Base-by-base conservation (phyloP, 2,113 vertebrate genomes). In the Bujurquina vittata region DNA sequence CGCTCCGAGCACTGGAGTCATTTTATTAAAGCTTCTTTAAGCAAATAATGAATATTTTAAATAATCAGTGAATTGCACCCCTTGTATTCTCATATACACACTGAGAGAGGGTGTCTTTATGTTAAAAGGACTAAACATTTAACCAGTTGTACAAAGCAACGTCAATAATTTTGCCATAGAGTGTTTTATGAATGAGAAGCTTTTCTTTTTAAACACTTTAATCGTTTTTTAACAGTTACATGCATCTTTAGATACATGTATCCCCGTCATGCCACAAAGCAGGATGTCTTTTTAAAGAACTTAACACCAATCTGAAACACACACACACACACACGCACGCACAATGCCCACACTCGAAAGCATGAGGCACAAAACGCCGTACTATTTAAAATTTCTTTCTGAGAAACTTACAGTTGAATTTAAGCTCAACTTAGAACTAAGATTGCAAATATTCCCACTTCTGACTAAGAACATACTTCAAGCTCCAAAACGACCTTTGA, bases 1-100 rank as follows among this genome's bases (percentile, higher is more conserved):
- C 17, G 80, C 72, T 37, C 56, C 17, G 12, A 10, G 56, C 75
- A 84, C 67, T 65, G 76, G 78, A 59, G 18, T 74, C 31, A 37
- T 35, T 56, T 35, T 37, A 17, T n/a, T 46, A 72, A 26, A 54
- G 46, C n/a, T 52, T 72, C n/a, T 52, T 72, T 18, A 54, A 54
- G 4, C 31, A 31, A 52, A 52, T 72, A 52, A 17, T 69, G 20
- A 52, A 72, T 72, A 49, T 69, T 15, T 43, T 11, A 29, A 46
- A 49, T 49, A 49, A 69, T 49, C 2, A 29, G 40, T 4, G 15
- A 40, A 40, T 11, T 69, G 46, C 22, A 26, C 8, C 40, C 46
- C 22, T 26, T 67, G 46, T 46, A 18, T 46, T 67, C 40, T 46
- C 46, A 40, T 46, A 49, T 67, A 40, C 40, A 49, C 7, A 33